Conservation (phyloP, 2,113 vertebrate species). For the Ptychochromis oligacanthus region DNA sequence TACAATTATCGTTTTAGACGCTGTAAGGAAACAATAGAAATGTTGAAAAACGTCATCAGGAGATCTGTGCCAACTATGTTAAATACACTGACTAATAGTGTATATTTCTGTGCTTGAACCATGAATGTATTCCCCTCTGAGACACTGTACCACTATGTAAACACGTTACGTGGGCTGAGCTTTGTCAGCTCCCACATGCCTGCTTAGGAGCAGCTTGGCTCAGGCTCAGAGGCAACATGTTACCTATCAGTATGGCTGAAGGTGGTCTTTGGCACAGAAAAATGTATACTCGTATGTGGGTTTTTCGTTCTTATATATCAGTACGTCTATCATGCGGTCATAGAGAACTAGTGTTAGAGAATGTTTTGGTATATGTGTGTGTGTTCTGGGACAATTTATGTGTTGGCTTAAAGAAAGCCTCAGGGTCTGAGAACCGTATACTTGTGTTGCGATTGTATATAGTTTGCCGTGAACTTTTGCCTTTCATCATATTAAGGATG, state of each 20-base stretch:
- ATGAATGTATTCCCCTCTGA: slow-evolving; percentile 40
- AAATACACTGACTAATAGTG: slow-evolving; percentile 41
- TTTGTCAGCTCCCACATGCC: slow-evolving; percentile 69
- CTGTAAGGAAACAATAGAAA: background rate
- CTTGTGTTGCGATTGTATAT: background rate
- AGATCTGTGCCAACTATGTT: background rate
- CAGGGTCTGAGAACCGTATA: background rate
- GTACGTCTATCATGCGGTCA: background rate
- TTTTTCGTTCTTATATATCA: slow-evolving; percentile 7
- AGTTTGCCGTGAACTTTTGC: background rate
- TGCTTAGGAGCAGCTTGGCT: slow-evolving; percentile 64
- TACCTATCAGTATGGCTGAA: slow-evolving; percentile 58
- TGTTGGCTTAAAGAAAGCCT: slow-evolving; percentile 3
- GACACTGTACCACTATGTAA: slow-evolving; percentile 51
- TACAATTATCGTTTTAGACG: background rate
- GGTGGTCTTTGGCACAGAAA: slow-evolving; percentile 50
- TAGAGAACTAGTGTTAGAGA: background rate
- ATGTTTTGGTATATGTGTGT: background rate
- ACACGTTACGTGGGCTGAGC: slow-evolving; percentile 67
- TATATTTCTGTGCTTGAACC: slow-evolving; percentile 37
- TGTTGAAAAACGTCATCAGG: background rate
- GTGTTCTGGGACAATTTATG: background rate
- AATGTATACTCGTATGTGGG: slow-evolving; percentile 22
- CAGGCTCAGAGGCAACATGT: slow-evolving; percentile 57
- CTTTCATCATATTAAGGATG: background rate